Evolutionary conservation across 1,140 invertebrate species (phyloP).

Genomic region (Laupala kohalensis): DNA sequence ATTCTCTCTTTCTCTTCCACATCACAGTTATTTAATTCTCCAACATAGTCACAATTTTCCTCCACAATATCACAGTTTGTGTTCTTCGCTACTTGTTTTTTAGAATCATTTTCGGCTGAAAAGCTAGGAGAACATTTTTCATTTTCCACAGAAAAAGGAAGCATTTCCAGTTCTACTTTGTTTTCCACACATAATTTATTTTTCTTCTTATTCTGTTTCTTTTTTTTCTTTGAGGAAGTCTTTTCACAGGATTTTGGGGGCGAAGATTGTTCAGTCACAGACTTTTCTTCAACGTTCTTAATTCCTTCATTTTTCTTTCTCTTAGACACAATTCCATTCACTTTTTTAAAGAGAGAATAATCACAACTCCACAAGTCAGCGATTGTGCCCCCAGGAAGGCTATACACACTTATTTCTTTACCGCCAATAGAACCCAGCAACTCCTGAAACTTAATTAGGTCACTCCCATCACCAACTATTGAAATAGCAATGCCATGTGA

Average conservation of each 20-base stretch:
- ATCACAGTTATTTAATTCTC: background rate
- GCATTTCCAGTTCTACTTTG: background rate
- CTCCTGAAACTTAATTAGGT: slow-evolving; percentile 39
- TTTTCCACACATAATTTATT: too few species aligned
- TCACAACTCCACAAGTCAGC: slow-evolving; percentile 28
- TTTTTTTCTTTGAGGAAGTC: background rate
- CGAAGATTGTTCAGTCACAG: background rate
- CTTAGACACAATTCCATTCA: slow-evolving; percentile 13
- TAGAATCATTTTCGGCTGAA: background rate
- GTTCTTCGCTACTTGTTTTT: too few species aligned
- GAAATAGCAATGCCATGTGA: slow-evolving; percentile 58
- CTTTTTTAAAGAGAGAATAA: slow-evolving; percentile 23
- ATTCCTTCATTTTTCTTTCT: background rate
- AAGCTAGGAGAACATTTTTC: background rate
- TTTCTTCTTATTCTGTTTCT: background rate
- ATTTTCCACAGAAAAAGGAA: background rate
- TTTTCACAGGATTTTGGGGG: background rate
- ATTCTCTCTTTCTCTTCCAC: background rate
- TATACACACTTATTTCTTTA: slow-evolving; percentile 34
- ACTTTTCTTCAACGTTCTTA: background rate
- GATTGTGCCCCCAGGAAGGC: slow-evolving; percentile 25
- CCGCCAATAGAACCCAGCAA: slow-evolving; percentile 35
- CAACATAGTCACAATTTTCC: too few species aligned
- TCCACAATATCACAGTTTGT: too few species aligned
- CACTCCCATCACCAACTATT: slow-evolving; percentile 42